A percentile compares a stretch with the other conserved stretches of the same genome.
Conservation (phyloP, 2,888 invertebrate genomes). For the Subacronicta megacephala region DNA sequence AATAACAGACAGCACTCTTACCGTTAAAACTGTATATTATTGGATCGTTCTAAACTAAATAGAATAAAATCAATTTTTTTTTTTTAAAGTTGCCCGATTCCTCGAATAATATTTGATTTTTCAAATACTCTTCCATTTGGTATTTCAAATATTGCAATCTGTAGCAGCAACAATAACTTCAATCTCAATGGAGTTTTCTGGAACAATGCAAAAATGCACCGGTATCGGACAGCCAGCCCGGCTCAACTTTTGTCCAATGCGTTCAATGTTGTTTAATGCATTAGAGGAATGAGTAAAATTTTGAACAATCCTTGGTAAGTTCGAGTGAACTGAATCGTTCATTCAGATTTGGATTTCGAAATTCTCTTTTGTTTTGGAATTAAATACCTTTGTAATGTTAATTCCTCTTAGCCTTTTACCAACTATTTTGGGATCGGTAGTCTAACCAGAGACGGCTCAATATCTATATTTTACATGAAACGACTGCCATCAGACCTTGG, state of each 20-base stretch:
- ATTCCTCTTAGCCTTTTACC: too few relatives aligned
- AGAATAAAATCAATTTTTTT: constrained; percentile 16
- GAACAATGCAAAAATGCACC: constrained; percentile 31
- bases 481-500: too few relatives aligned
- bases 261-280: constrained; percentile 22
- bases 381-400: neutral
- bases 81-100: constrained; percentile 15
- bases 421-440: too few relatives aligned
- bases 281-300: constrained; percentile 6
- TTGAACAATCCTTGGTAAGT: neutral
- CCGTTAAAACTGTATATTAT: too few relatives aligned
- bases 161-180: constrained; percentile 24
- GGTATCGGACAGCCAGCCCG: constrained; percentile 15
- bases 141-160: constrained; percentile 23
- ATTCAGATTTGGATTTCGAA: neutral
- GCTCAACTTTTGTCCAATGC: constrained; percentile 16
- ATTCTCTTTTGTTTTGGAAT: neutral
- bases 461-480: too few relatives aligned
- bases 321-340: neutral
- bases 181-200: constrained; percentile 26
- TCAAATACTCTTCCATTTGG: constrained; percentile 2
- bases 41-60: neutral
- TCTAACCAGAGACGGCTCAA: too few relatives aligned
- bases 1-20: too few relatives aligned
- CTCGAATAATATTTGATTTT: constrained; percentile 14